These are phyloP conservation scores for Rhinoderma darwinii DNA, from an alignment of 2,113 vertebrate genomes.

Conservation along the genomic window DNA sequence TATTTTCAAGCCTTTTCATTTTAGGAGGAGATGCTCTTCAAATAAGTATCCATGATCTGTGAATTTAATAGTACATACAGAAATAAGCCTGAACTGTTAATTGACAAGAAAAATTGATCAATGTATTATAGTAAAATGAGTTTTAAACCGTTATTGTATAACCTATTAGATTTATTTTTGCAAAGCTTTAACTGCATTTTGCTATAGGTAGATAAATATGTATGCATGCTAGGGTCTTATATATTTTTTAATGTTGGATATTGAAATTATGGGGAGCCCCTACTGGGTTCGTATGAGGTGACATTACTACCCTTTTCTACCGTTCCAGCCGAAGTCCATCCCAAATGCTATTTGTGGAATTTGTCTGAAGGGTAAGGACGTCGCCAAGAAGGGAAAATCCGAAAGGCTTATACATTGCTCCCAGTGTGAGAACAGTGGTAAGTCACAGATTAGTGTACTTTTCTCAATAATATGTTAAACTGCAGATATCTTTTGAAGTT, in stretches of 20 bases:
- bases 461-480: no score
- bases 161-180: no score
- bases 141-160: no score
- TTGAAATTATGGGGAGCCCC: conserved; percentile 66
- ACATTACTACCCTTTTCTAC: conserved; percentile 98
- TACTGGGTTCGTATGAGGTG: conserved; percentile 76
- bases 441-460: no score
- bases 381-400: conserved; percentile 94
- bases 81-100: no score
- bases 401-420: conserved; percentile 99
- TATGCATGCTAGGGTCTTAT: not conserved
- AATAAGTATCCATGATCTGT: no score
- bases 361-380: conserved; percentile 99
- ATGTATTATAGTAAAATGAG: no score
- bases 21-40: no score
- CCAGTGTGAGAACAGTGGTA: conserved; percentile 97
- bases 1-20: no score
- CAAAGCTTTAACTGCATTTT: not conserved
- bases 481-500: no score
- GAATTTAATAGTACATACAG: no score
- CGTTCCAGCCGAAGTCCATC: conserved; percentile 99
- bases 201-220: not conserved
- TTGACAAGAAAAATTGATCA: no score
- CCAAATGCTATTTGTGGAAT: conserved; percentile 99
- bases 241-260: not conserved